Evolutionary conservation across 2,113 vertebrate genomes (phyloP), one percentile per base, ranked within the genome.

Genomic region (Colossoma macropomum): DNA sequence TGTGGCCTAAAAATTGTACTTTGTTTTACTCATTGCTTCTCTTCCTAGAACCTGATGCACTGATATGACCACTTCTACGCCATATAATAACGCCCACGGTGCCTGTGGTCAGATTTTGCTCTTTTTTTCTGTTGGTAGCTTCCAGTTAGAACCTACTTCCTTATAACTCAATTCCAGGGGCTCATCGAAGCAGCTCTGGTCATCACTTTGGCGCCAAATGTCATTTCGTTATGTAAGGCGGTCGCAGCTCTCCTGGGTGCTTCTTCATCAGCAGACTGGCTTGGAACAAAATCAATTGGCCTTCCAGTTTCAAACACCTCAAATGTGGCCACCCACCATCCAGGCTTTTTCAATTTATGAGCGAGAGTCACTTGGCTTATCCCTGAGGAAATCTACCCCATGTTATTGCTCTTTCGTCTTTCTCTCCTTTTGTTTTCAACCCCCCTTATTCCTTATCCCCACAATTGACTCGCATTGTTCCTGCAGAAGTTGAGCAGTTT

Each of bases 321-420:
- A 41, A 73, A 16, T 12, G 1, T 77, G 25, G 28, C 59, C 52
- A 79, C 12, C 8, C 12, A 21, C 32, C 30, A 68, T 30, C 28
- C 25, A 56, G 62, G n/a, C 69, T 19, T 34, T 81, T 82, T 73
- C 75, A 69, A 59, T 81, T 74, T 66, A 34, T 27, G 50, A 60
- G 45, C 60, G 48, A 28, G 69, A 78, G 32, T 6, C 38, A 54
- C 52, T 60, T 16, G 17, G 9, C n/a, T 32, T 69, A 75, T 73
- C 80, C 70, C 34, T 62, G 38, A 48, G 30, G 70, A 45, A 83
- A 72, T 72, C 32, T 30, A 70, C 30, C 41, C 74, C 38, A 27
- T 21, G n/a, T 25, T 30, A 65, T 34, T 11, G 41, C 9, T 66
- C 72, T 56, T 62, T 25, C 9, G n/a, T 60, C 50, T 15, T 52